These are phyloP conservation scores for Metaphire vulgaris DNA, from an alignment of 1,140 invertebrate species.

Conservation along the genomic window DNA sequence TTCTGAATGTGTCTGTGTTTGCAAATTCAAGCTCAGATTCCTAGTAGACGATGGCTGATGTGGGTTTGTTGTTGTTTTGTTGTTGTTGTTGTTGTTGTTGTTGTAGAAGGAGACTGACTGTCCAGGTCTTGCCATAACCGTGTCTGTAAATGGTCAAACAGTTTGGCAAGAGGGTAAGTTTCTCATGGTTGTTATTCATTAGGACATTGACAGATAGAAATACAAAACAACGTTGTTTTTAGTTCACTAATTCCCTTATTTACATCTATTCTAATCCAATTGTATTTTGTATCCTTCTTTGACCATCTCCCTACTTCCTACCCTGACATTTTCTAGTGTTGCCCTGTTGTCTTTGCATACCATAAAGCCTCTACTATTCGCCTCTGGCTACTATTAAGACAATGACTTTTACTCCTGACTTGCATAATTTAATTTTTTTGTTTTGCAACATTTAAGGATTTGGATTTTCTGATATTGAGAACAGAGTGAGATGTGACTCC, in stretches of 20 bases:
- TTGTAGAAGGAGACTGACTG: background rate
- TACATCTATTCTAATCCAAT: background rate
- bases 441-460: conserved; percentile 50
- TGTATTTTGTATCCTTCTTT: background rate
- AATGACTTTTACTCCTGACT: background rate
- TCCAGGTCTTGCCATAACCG: conserved; percentile 7
- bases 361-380: background rate
- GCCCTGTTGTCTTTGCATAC: background rate
- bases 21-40: no score
- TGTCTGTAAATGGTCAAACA: conserved; percentile 14
- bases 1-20: no score
- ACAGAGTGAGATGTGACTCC: conserved; percentile 52
- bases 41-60: no score
- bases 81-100: background rate
- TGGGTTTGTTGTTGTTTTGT: background rate
- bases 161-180: conserved; percentile 20
- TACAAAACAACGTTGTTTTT: no score
- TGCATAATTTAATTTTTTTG: background rate
- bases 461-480: conserved; percentile 61
- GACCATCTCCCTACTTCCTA: background rate
- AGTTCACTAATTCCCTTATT: background rate
- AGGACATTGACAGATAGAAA: no score
- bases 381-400: background rate
- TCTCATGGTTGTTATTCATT: background rate
- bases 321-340: background rate